Base-by-base conservation (phyloP, 2,113 vertebrate species). In the Willisornis vidua region DNA sequence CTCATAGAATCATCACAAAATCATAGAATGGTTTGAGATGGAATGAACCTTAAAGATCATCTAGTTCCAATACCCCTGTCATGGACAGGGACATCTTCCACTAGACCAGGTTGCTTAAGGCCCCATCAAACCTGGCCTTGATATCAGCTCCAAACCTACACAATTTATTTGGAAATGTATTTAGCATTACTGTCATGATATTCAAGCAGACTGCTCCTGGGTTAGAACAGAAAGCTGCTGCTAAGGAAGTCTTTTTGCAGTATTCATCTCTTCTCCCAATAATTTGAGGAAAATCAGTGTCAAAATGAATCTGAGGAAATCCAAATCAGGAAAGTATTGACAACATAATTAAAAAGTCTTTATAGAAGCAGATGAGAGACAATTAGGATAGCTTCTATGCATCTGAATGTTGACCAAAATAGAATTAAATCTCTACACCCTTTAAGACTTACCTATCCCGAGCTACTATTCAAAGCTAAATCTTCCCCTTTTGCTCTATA, bases 181-280 rank as follows among this genome's bases (percentile, higher is more conserved):
- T 1, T 0, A 51, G 20, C 2, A 1, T 70, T 73, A 89, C 20
- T 39, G 26, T 7, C 17, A 51, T 2, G 1, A 37, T 52, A 72
- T 33, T 51, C 35, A 79, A 76, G 54, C 14, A 80, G 33, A 23
- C 19, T 52, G 18, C 4, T 84, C 29, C 63, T 66, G 5, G 2
- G 5, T 41, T 57, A 45, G n/a, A 80, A 83, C 8, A 18, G 13
- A 35, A 88, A 76, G 15, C 17, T 3, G 3, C 37, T 75, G 22
- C 19, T 52, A 85, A 28, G 24, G 58, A 41, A 45, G 24, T 7
- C 12, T 54, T 81, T 85, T 26, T 62, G 37, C 18, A 48, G 51
- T 48, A 65, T 29, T 80, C 4, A 55, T 33, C 19, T 68, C 17
- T 73, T 89, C 39, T 79, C 62, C 5, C 13, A 76, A 20, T 76